Base-by-base conservation (phyloP, 2,113 vertebrate genomes). In the Cryptoleucopteryx plumbea region DNA sequence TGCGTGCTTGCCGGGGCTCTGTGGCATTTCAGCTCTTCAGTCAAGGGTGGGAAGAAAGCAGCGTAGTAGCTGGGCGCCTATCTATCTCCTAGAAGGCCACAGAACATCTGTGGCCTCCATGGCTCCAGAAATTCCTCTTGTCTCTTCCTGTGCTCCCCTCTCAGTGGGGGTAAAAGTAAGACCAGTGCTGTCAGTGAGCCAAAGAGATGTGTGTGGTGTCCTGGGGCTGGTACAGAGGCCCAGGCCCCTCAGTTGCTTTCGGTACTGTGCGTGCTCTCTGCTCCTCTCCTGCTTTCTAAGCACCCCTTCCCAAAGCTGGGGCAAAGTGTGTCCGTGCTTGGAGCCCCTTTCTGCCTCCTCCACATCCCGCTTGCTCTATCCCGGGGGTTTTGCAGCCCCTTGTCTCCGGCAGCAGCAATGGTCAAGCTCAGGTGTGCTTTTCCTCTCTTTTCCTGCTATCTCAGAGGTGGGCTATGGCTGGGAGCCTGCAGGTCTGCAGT, bases 381-480 rank as follows among this genome's bases (percentile, higher is more conserved):
- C 29, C 34, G 29, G 63, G 17, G 23, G 1, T 61, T 88, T 72
- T 65, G 62, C 34, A 88, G 82, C 78, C 17, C 62, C 19, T 45
- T 1, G 4, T 45, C 23, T 43, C 43, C 9, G 10, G 15, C 1
- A 0, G 2, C 53, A 70, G 50, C 38, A 23, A 0, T 19, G 20
- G 40, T 68, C 15, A 19, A 10, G 45, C 45, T 70, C 23, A 21
- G 59, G 21, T 4, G 0, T 62, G 19, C 50, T 66, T 88, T 31
- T 62, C 29, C 34, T 58, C 13, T 1, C 9, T 40, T 53, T 45
- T 62, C 40, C 9, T 77, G 23, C 27, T 7, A 1, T 36, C 50
- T 65, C 1, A 0, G 19, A 48, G 13, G 47, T 1, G 1, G 19
- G 31, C 50, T 0, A 0, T 82, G 50, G 14, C 55, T 80, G 43